A percentile compares a stretch with the other conserved stretches of the same genome.
phyloP scores from a whole-genome alignment of 2,888 invertebrate genomes.

The Trissoscelio sp. region DNA sequence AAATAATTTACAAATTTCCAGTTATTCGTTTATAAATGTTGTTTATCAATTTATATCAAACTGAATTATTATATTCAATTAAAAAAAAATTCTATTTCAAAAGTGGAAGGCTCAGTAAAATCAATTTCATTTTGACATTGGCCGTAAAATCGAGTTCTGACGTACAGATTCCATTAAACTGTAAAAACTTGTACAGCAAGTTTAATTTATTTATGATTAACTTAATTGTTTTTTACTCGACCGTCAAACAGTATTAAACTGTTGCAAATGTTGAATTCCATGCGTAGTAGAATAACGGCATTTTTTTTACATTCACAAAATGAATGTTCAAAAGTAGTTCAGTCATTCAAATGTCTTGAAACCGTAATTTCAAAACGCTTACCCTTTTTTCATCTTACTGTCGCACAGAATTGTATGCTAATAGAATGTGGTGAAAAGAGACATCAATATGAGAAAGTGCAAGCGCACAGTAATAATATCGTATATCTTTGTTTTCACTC shows the following conservation, averaged over 20 bases:
- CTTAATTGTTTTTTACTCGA: slow-evolving; percentile 1
- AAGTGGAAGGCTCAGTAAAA: background rate
- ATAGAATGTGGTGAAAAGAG: slow-evolving; percentile 10
- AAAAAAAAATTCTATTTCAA: too few species aligned
- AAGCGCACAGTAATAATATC: slow-evolving; percentile 2
- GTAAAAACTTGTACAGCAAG: background rate
- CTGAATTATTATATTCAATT: too few species aligned
- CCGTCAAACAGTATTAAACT: background rate
- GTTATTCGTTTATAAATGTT: too few species aligned
- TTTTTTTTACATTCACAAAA: slow-evolving; percentile 2
- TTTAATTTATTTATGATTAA: slow-evolving; percentile 9
- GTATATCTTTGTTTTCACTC: slow-evolving; percentile 7
- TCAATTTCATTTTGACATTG: slow-evolving; percentile 14
- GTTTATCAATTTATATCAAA: too few species aligned
- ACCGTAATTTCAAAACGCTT: slow-evolving; percentile 15
- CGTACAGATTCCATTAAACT: background rate
- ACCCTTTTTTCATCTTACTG: slow-evolving; percentile 2
- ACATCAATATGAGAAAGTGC: slow-evolving; percentile 36
- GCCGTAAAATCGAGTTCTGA: slow-evolving; percentile 2
- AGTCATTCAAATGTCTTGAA: slow-evolving; percentile 9
- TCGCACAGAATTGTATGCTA: background rate
- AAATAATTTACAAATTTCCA: too few species aligned
- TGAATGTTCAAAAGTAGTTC: slow-evolving; percentile 24
- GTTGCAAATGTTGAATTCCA: background rate
- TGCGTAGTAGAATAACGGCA: too few species aligned